Percentiles rank a stretch among this genome's conserved stretches.
These are phyloP conservation scores for Homarus gammarus DNA, from an alignment of 2,888 invertebrate species.

Conservation along the genomic window DNA sequence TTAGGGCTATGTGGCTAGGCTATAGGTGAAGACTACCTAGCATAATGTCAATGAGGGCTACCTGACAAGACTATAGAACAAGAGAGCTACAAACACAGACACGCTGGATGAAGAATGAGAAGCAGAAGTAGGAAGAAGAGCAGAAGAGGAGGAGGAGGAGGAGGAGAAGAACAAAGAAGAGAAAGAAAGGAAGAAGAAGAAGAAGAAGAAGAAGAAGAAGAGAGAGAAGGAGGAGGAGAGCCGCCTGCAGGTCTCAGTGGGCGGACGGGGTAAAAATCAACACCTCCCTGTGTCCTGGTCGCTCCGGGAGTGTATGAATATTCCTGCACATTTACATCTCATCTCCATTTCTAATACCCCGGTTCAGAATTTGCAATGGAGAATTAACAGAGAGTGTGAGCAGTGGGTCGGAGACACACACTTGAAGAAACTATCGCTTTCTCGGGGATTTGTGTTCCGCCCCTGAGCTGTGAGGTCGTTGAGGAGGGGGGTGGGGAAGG, in stretches of 20 bases:
- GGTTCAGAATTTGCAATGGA: slow-evolving; percentile 56
- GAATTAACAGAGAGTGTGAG: slow-evolving; percentile 34
- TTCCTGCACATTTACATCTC: slow-evolving; percentile 56
- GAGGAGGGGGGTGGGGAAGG: not conserved
- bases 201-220: not conserved
- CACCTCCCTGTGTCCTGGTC: slow-evolving; percentile 55
- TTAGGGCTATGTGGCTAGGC: no score
- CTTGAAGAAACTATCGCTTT: slow-evolving; percentile 20
- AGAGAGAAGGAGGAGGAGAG: not conserved
- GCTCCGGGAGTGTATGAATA: slow-evolving; percentile 53
- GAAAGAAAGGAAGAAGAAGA: not conserved
- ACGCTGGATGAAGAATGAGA: not conserved
- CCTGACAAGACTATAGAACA: no score
- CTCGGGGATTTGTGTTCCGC: slow-evolving; percentile 6
- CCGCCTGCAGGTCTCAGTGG: not conserved
- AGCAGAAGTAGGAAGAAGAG: not conserved
- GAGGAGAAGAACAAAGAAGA: not conserved
- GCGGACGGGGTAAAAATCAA: slow-evolving; percentile 15
- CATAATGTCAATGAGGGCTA: no score
- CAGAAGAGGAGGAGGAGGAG: not conserved
- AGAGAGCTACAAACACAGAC: no score
- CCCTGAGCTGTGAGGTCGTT: not conserved
- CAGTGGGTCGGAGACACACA: slow-evolving; percentile 15
- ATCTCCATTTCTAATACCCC: slow-evolving; percentile 55
- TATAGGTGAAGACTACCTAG: no score